Percentiles rank a stretch among this genome's conserved stretches.
Evolutionary conservation across 2,888 invertebrate genomes (phyloP).

Genomic region (Dynastes grantii): DNA sequence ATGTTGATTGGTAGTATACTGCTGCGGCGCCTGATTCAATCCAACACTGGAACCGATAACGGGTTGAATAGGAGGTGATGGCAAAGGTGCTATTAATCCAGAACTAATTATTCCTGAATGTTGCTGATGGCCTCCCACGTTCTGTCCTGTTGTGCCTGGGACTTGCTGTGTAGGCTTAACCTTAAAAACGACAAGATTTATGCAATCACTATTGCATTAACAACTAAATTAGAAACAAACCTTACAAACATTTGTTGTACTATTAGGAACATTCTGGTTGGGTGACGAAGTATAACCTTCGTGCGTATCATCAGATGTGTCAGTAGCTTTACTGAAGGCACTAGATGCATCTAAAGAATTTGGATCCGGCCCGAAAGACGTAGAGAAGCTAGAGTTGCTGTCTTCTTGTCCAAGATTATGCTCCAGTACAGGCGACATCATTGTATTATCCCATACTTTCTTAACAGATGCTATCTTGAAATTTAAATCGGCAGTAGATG

Average conservation of each 20-base stretch:
- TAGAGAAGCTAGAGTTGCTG: slow-evolving; percentile 63
- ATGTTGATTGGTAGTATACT: slow-evolving; percentile 76
- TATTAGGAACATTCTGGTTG: slow-evolving; percentile 68
- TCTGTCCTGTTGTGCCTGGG: slow-evolving; percentile 70
- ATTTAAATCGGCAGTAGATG: slow-evolving; percentile 91
- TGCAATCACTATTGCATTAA: slow-evolving; percentile 10
- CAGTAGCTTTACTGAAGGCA: slow-evolving; percentile 66
- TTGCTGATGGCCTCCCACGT: slow-evolving; percentile 68
- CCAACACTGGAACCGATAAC: slow-evolving; percentile 69
- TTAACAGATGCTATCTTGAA: slow-evolving; percentile 96
- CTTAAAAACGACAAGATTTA: slow-evolving; percentile 64
- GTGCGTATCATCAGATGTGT: slow-evolving; percentile 71
- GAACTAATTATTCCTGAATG: slow-evolving; percentile 68
- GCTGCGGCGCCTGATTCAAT: slow-evolving; percentile 73
- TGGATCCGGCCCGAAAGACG: slow-evolving; percentile 69
- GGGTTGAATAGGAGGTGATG: slow-evolving; percentile 77
- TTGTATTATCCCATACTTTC: slow-evolving; percentile 83
- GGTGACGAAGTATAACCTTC: slow-evolving; percentile 74
- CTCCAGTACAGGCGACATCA: slow-evolving; percentile 80
- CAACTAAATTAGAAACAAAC: slow-evolving; percentile 64
- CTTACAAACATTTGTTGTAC: slow-evolving; percentile 82
- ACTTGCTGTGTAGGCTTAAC: slow-evolving; percentile 91
- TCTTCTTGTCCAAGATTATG: slow-evolving; percentile 72
- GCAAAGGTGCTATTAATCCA: slow-evolving; percentile 70
- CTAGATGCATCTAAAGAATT: slow-evolving; percentile 69